phyloP scores from a whole-genome alignment of 2,113 vertebrate genomes.

The Sphyrna mokarran region DNA sequence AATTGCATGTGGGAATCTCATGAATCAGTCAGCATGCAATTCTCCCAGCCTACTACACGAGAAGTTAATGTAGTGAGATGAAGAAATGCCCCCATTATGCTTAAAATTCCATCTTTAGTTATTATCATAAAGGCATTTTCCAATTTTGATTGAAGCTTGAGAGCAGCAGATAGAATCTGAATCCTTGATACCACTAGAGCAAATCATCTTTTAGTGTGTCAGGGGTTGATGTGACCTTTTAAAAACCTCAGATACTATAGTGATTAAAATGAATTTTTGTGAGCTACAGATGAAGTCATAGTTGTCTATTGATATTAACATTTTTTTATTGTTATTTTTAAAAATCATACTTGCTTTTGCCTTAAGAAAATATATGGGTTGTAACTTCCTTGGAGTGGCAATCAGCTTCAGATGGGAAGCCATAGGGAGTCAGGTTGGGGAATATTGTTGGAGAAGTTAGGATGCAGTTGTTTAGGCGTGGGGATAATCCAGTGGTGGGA shows the following conservation, averaged over 20 bases:
- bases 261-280: neutral
- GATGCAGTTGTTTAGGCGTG: no score
- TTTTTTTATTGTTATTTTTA: neutral
- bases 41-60: no score
- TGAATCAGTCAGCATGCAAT: no score
- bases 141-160: neutral
- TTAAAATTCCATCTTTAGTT: neutral
- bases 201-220: neutral
- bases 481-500: no score
- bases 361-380: neutral
- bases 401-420: no score
- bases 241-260: neutral
- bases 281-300: neutral
- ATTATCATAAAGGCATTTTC: neutral
- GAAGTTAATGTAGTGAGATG: no score
- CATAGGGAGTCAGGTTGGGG: no score
- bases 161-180: neutral
- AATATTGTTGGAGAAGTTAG: no score
- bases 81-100: neutral
- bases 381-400: no score
- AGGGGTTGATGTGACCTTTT: neutral
- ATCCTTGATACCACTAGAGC: neutral
- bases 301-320: neutral
- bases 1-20: no score
- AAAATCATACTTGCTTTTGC: neutral